A percentile compares a stretch with the other conserved stretches of the same genome.
These are phyloP conservation scores for Pangasius djambal DNA, from an alignment of 2,797 vertebrate species.

Conservation along the genomic window DNA sequence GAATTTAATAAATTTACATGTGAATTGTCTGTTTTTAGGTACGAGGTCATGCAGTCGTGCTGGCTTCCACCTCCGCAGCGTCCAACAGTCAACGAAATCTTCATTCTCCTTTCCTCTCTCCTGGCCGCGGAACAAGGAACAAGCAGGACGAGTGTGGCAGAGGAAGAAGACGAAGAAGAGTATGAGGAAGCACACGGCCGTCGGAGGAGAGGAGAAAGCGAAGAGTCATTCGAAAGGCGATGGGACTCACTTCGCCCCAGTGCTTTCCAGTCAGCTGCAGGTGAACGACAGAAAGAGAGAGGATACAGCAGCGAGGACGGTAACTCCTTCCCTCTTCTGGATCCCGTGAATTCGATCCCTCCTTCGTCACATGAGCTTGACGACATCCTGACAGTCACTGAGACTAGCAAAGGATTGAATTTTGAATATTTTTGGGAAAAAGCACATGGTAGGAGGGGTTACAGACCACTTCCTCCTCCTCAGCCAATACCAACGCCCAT, in stretches of 20 bases:
- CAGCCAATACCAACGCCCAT: constrained; percentile 79
- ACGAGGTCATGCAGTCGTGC: constrained; percentile 94
- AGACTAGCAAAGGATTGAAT: constrained; percentile 92
- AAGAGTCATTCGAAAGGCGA: constrained; percentile 86
- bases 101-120: constrained; percentile 90
- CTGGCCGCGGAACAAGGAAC: constrained; percentile 79
- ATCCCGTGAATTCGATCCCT: constrained; percentile 79
- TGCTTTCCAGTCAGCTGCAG: constrained; percentile 72
- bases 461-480: constrained; percentile 79
- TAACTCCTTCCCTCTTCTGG: constrained; percentile 84
- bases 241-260: constrained; percentile 85
- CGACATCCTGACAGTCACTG: constrained; percentile 91
- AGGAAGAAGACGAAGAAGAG: constrained; percentile 81
- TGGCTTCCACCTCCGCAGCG: constrained; percentile 88
- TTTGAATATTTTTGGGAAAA: constrained; percentile 96
- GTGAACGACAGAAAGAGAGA: constrained; percentile 78
- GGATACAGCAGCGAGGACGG: constrained; percentile 63
- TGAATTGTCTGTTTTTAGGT: constrained; percentile 73
- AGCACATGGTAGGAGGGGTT: constrained; percentile 84
- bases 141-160: constrained; percentile 70
- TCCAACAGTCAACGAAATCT: constrained; percentile 86
- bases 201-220: constrained; percentile 77
- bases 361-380: constrained; percentile 84
- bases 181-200: constrained; percentile 75
- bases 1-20: too few species aligned